Percentiles rank a stretch among this genome's conserved stretches.
Evolutionary conservation across 1,140 invertebrate genomes (phyloP).

Genomic region (Dolichoris vasculosae): DNA sequence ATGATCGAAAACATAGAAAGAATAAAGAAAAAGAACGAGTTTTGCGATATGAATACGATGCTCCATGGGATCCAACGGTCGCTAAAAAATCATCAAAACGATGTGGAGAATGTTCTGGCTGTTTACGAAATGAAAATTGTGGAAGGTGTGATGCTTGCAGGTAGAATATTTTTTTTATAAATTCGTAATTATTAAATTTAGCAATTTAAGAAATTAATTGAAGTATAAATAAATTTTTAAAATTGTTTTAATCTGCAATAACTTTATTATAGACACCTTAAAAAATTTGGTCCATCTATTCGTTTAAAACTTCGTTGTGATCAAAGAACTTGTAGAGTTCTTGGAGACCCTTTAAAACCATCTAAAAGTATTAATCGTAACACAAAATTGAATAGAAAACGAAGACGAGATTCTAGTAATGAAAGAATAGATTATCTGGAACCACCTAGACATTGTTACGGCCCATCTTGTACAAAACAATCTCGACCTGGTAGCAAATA

Average conservation of each 20-base stretch:
- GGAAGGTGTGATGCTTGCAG: conserved; percentile 89
- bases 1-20: conserved; percentile 71
- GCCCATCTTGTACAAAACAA: conserved; percentile 87
- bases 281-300: conserved; percentile 84
- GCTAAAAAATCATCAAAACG: conserved; percentile 75
- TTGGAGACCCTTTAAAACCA: conserved; percentile 69
- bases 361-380: conserved; percentile 69
- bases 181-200: neutral
- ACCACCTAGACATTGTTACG: conserved; percentile 88
- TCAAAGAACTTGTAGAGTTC: conserved; percentile 73
- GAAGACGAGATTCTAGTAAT: conserved; percentile 74
- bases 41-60: conserved; percentile 66
- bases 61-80: conserved; percentile 61
- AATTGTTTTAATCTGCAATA: neutral
- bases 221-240: conserved; percentile 14
- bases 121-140: conserved; percentile 87
- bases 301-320: conserved; percentile 80
- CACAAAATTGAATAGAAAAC: conserved; percentile 68
- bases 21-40: conserved; percentile 68
- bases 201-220: neutral
- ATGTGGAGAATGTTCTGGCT: conserved; percentile 90
- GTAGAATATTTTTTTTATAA: conserved; percentile 54
- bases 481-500: conserved; percentile 93
- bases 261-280: conserved; percentile 77
- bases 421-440: conserved; percentile 75